Evolutionary conservation across 2,113 vertebrate genomes (phyloP).

Genomic region (human (Homo sapiens)): GRCh38 chr12:51986501-51987000

Average conservation of each 20-base stretch:
- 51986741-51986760: not conserved
- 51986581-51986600: not conserved
- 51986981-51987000: not conserved
- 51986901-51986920: constrained; percentile 98
- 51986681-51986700: not conserved
- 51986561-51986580: not conserved
- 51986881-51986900: constrained; percentile 97
- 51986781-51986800: not conserved
- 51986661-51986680: not conserved
- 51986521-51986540: too few species aligned
- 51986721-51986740: not conserved
- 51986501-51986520: too few species aligned
- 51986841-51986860: constrained; percentile 99
- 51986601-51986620: not conserved
- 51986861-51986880: constrained; percentile 99
- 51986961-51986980: constrained; percentile 36
- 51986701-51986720: not conserved
- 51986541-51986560: not conserved
- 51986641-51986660: not conserved
- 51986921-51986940: constrained; percentile 95
- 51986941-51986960: constrained; percentile 84
- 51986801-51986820: constrained; percentile 86
- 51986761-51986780: not conserved
- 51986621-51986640: not conserved
- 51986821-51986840: constrained; percentile 98